These are phyloP conservation scores for Sarotherodon lohbergeri DNA, from an alignment of 2,113 vertebrate species.

Conservation along the genomic window DNA sequence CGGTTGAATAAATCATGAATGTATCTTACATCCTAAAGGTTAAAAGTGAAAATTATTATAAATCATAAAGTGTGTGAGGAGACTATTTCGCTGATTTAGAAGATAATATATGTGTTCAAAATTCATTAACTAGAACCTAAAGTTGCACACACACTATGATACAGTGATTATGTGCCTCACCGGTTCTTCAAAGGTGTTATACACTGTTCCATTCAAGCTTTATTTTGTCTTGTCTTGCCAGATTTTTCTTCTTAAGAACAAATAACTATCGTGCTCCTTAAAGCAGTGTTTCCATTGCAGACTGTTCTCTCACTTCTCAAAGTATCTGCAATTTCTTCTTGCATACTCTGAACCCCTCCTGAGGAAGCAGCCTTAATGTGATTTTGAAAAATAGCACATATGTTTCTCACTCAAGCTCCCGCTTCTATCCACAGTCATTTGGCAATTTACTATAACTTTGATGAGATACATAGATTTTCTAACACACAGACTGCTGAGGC, in stretches of 20 bases:
- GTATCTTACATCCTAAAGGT: neutral
- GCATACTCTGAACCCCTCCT: neutral
- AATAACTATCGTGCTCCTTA: neutral
- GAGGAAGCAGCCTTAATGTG: neutral
- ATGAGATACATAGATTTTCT: neutral
- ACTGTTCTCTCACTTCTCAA: neutral
- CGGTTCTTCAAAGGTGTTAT: neutral
- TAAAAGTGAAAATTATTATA: neutral
- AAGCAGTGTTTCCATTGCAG: neutral
- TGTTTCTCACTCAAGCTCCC: neutral
- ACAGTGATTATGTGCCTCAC: fast-evolving
- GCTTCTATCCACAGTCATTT: neutral
- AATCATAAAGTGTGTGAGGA: neutral
- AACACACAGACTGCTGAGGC: neutral
- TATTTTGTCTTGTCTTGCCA: neutral
- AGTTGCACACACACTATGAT: neutral
- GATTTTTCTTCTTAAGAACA: neutral
- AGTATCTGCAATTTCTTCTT: neutral
- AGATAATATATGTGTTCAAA: neutral
- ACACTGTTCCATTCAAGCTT: neutral
- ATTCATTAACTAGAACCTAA: neutral
- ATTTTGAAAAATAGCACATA: neutral
- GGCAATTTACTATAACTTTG: neutral
- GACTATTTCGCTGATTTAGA: neutral
- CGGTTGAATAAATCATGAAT: neutral